These are phyloP conservation scores for Eupleurogrammus muticus DNA, from an alignment of 2,797 vertebrate species.

Conservation along the genomic window DNA sequence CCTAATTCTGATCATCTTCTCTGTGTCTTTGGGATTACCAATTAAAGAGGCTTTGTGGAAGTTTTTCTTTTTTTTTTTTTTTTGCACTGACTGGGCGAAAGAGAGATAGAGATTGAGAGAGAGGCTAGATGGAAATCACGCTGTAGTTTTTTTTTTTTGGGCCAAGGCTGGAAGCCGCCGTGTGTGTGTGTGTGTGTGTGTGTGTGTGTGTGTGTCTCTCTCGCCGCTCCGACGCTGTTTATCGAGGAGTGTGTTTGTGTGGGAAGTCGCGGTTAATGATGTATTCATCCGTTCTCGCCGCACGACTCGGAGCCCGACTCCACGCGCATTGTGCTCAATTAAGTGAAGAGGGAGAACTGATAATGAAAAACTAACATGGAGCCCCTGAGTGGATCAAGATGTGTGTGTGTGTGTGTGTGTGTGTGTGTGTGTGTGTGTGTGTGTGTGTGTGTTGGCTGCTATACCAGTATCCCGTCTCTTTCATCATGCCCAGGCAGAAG, in stretches of 20 bases:
- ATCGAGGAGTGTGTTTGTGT: slow-evolving; percentile 69
- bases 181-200: no score
- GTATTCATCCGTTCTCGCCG: slow-evolving; percentile 68
- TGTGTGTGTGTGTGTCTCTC: no score
- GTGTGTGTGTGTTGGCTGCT: slow-evolving; percentile 38
- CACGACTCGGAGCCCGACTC: slow-evolving; percentile 60
- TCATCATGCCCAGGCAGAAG: slow-evolving; percentile 76
- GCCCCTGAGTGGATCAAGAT: slow-evolving; percentile 72
- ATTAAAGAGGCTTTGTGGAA: slow-evolving; percentile 75
- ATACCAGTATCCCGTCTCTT: slow-evolving; percentile 73
- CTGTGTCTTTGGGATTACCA: slow-evolving; percentile 76
- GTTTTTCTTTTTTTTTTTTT: no score
- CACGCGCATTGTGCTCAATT: slow-evolving; percentile 72
- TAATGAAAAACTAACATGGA: slow-evolving; percentile 77
- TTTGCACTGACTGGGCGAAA: slow-evolving; percentile 3
- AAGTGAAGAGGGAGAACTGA: slow-evolving; percentile 76
- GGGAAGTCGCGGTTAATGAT: slow-evolving; percentile 76
- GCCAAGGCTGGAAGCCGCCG: slow-evolving; percentile 25
- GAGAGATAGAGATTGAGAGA: slow-evolving; percentile 21
- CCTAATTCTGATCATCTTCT: slow-evolving; percentile 79
- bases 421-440: not conserved
- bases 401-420: slow-evolving; percentile 33
- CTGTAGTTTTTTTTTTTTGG: slow-evolving; percentile 44
- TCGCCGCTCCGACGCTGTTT: slow-evolving; percentile 58
- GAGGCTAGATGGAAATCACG: slow-evolving; percentile 51